Percentiles rank a stretch among this genome's conserved stretches.
Conservation (phyloP, 2,888 invertebrate species). For the Caenorhabditis panamensis region DNA sequence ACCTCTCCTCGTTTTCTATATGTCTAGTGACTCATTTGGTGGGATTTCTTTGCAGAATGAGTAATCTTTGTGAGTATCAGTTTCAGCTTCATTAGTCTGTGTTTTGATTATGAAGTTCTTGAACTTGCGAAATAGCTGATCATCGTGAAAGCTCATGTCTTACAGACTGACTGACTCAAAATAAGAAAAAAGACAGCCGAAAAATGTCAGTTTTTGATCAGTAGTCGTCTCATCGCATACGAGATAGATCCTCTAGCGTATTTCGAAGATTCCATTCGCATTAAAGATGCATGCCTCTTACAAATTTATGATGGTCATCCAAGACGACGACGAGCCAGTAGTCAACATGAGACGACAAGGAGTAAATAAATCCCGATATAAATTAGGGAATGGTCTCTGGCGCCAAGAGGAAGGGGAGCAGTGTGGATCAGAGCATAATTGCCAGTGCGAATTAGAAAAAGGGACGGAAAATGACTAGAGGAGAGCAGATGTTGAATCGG, state of each 20-base stretch:
- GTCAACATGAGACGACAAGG: conserved; percentile 28
- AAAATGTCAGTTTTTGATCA: not conserved
- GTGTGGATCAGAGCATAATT: not conserved
- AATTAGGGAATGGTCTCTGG: conserved; percentile 23
- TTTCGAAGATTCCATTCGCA: conserved; percentile 34
- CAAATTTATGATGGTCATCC: conserved; percentile 54
- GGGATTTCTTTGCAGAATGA: not conserved
- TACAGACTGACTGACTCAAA: too few relatives aligned
- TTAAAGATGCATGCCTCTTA: conserved; percentile 46
- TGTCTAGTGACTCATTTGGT: conserved; percentile 4
- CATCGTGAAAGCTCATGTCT: too few relatives aligned
- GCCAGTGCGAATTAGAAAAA: conserved; percentile 2
- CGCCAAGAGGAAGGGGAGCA: not conserved
- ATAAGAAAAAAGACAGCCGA: not conserved
- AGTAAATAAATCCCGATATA: conserved; percentile 28
- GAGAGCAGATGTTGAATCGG: conserved; percentile 38
- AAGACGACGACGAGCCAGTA: not conserved
- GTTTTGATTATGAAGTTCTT: too few relatives aligned
- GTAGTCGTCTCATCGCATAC: not conserved
- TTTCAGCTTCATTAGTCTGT: too few relatives aligned
- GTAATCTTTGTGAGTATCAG: too few relatives aligned
- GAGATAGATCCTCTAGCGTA: conserved; percentile 4
- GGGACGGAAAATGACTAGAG: conserved; percentile 9
- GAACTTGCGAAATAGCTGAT: too few relatives aligned
- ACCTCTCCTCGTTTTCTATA: not conserved